Evolutionary conservation across 2,113 vertebrate species (phyloP), one percentile per base, ranked within the genome.

Genomic region (Seriola rivoliana): DNA sequence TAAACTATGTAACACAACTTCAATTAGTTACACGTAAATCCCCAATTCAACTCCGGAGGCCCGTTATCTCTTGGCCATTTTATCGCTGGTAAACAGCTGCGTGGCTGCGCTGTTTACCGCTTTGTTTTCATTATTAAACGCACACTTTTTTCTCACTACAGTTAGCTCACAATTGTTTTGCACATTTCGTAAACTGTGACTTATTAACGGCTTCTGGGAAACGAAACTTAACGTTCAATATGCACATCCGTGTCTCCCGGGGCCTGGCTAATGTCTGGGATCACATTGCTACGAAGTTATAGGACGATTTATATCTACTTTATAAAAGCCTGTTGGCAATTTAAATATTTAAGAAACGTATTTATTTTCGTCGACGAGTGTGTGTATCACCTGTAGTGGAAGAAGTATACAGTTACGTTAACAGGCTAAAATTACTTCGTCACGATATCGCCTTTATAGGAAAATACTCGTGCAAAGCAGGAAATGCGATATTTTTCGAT

Each of bases 201-300:
- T 34, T 11, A 3, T 12, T 1, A 6, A 25, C 54, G 4, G 10
- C 12, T 25, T 0, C 2, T 14, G 4, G 13, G 14, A 3, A n/a
- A 19, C 0, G 0, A 40, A 58, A 52, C n/a, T 8, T 16, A 4
- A 17, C 23, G 9, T 13, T 4, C 12, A 13, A 62, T 34, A 44
- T 2, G 16, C 14, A 76, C 11, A 32, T 73, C 36, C 16, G 32
- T 4, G 44, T 71, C 0, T 19, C 4, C 5, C 1, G 91, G 75
- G 87, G 55, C 59, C 78, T 9, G 74, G 55, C 76, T 91, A 92
- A 58, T 59, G 0, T 4, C 73, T 84, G 75, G 72, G 4, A 0
- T 4, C 5, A 5, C 9, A 0, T 36, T 42, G 42, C 34, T 34
- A 25, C 13, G 0, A 42, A 71, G 50, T 60, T 50, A 3, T 1